Evolutionary conservation across 2,888 invertebrate genomes (phyloP).

Genomic region (Diadromus collaris): DNA sequence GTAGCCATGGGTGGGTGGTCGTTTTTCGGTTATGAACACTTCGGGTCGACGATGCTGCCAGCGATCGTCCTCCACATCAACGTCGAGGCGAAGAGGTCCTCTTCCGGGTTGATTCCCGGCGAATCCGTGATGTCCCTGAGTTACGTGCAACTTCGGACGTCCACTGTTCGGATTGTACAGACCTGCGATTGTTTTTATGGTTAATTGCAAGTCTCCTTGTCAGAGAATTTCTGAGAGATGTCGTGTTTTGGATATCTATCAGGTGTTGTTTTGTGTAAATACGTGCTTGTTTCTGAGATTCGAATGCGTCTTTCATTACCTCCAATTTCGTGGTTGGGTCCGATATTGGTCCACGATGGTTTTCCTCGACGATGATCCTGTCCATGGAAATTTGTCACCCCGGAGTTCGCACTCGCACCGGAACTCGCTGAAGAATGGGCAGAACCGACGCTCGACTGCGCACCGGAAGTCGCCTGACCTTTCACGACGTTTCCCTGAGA

Average conservation of each 20-base stretch:
- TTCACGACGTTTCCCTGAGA: slow-evolving; percentile 72
- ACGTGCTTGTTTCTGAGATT: not conserved
- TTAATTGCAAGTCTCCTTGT: not conserved
- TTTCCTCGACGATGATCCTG: slow-evolving; percentile 48
- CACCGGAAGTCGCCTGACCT: slow-evolving; percentile 70
- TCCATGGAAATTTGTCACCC: slow-evolving; percentile 43
- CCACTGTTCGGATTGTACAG: slow-evolving; percentile 51
- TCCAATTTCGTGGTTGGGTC: slow-evolving; percentile 60
- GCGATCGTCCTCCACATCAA: slow-evolving; percentile 49
- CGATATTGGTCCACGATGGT: slow-evolving; percentile 61
- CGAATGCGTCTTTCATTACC: slow-evolving; percentile 39
- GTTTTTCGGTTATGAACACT: slow-evolving; percentile 56
- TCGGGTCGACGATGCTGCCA: slow-evolving; percentile 61
- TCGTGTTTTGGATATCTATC: not conserved
- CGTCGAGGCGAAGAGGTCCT: slow-evolving; percentile 59
- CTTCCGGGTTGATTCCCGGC: slow-evolving; percentile 20
- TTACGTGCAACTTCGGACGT: slow-evolving; percentile 44
- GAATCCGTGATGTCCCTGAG: slow-evolving; percentile 34
- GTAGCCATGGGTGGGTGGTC: slow-evolving; percentile 47
- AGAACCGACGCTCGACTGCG: slow-evolving; percentile 70
- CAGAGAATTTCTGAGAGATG: no score
- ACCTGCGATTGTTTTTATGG: slow-evolving; percentile 31
- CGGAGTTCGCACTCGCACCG: slow-evolving; percentile 60
- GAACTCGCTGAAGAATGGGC: slow-evolving; percentile 67
- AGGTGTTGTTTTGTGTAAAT: no score